phyloP scores from a whole-genome alignment of 2,888 invertebrate genomes.

The Tyria jacobaeae region DNA sequence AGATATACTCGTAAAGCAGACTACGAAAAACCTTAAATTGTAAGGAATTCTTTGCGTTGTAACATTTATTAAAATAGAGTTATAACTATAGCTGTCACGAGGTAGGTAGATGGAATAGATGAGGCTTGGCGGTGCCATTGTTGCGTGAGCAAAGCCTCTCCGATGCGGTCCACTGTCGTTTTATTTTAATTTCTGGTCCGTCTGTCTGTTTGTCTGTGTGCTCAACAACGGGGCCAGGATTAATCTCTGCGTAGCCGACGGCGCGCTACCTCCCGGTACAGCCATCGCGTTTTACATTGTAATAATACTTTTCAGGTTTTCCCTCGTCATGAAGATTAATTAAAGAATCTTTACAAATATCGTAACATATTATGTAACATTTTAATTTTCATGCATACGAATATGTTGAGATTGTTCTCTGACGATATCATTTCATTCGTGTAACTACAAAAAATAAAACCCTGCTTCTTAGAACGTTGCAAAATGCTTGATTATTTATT shows the following conservation, averaged over 20 bases:
- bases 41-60: neutral
- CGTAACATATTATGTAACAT: too few relatives aligned
- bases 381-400: too few relatives aligned
- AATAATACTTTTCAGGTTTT: neutral
- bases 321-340: neutral
- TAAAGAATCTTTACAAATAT: neutral
- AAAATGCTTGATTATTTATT: too few relatives aligned
- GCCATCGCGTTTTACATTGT: neutral
- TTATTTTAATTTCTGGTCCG: conserved; percentile 48
- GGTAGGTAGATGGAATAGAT: conserved; percentile 6
- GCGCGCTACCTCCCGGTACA: conserved; percentile 29
- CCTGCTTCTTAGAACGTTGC: too few relatives aligned
- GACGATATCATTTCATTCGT: too few relatives aligned
- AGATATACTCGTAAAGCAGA: too few relatives aligned
- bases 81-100: neutral
- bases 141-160: conserved; percentile 36
- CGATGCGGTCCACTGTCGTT: conserved; percentile 46
- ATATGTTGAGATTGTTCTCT: too few relatives aligned
- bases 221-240: conserved; percentile 46
- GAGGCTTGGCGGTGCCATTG: conserved; percentile 28
- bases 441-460: too few relatives aligned
- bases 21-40: neutral
- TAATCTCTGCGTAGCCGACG: conserved; percentile 63
- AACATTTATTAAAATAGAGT: neutral
- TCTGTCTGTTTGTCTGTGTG: conserved; percentile 46